Evolutionary conservation across 2,113 vertebrate species (phyloP).

Genomic region (Clarias magur): DNA sequence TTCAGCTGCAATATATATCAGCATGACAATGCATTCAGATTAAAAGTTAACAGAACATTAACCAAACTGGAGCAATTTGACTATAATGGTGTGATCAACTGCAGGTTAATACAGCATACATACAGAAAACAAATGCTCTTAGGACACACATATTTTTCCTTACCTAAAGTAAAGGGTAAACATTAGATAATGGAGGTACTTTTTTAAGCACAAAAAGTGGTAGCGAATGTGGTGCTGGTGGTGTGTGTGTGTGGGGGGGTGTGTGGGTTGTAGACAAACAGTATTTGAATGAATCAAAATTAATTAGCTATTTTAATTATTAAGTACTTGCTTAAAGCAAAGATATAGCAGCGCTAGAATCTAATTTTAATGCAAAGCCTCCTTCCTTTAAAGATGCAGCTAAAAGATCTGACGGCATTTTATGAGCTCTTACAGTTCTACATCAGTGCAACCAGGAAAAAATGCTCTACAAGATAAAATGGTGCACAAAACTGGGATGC

Average conservation of each 20-base stretch:
- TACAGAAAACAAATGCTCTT: background rate
- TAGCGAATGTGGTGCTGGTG: background rate
- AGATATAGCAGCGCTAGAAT: slow-evolving; percentile 27
- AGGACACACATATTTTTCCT: background rate
- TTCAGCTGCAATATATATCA: slow-evolving; percentile 34
- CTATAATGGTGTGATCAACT: background rate
- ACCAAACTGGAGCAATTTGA: background rate
- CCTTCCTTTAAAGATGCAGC: slow-evolving; percentile 36
- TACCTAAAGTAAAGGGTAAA: background rate
- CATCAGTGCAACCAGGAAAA: background rate
- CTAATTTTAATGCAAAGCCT: slow-evolving; percentile 34
- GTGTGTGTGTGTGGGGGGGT: no score
- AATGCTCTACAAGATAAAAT: slow-evolving; percentile 16
- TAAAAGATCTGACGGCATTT: slow-evolving; percentile 31
- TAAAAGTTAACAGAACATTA: background rate
- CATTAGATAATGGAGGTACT: background rate
- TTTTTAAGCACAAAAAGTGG: background rate
- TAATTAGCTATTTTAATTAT: slow-evolving; percentile 47
- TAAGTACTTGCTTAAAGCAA: slow-evolving; percentile 33
- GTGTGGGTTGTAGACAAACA: no score
- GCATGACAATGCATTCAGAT: background rate
- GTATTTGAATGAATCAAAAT: slow-evolving; percentile 45
- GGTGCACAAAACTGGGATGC: background rate
- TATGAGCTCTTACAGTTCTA: background rate
- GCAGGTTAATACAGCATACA: background rate